A percentile compares a stretch with the other conserved stretches of the same genome.
phyloP scores from a whole-genome alignment of 2,888 invertebrate genomes.

The Schizaphis graminum region DNA sequence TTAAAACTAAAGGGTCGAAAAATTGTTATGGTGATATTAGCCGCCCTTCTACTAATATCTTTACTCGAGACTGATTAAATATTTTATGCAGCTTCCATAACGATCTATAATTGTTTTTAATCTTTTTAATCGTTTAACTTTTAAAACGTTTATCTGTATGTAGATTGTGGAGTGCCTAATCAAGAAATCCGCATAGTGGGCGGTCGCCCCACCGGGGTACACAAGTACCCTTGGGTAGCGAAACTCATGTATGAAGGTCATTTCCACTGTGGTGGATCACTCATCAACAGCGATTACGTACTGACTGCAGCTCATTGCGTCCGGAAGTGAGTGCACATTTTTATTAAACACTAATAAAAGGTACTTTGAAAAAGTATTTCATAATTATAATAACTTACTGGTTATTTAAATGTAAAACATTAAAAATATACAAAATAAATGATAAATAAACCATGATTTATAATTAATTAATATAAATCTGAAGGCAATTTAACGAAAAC shows the following conservation, averaged over 20 bases:
- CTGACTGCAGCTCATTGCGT: constrained; percentile 91
- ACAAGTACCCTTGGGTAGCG: constrained; percentile 90
- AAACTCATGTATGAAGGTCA: constrained; percentile 88
- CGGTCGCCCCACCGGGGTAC: constrained; percentile 84
- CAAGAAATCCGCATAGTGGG: constrained; percentile 91
- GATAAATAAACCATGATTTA: neutral
- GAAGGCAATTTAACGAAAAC: neutral
- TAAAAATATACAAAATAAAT: neutral
- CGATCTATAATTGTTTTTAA: neutral
- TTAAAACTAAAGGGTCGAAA: too few relatives aligned
- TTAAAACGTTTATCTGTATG: constrained; percentile 69
- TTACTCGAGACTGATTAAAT: neutral
- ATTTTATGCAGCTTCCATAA: neutral
- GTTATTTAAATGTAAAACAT: neutral
- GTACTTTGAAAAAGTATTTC: neutral
- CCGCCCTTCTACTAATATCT: too few relatives aligned
- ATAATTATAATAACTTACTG: neutral
- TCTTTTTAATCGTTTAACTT: neutral
- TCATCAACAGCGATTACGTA: constrained; percentile 86
- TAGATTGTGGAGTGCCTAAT: constrained; percentile 87
- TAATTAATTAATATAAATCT: neutral
- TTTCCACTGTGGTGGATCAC: constrained; percentile 89
- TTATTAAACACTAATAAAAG: neutral
- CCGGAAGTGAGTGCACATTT: constrained; percentile 74
- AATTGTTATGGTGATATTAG: too few relatives aligned